Percentiles rank a stretch among this genome's conserved stretches.
These are phyloP conservation scores for Meleagris gallopavo DNA, from an alignment of 2,113 vertebrate genomes.

Conservation along the genomic window DNA sequence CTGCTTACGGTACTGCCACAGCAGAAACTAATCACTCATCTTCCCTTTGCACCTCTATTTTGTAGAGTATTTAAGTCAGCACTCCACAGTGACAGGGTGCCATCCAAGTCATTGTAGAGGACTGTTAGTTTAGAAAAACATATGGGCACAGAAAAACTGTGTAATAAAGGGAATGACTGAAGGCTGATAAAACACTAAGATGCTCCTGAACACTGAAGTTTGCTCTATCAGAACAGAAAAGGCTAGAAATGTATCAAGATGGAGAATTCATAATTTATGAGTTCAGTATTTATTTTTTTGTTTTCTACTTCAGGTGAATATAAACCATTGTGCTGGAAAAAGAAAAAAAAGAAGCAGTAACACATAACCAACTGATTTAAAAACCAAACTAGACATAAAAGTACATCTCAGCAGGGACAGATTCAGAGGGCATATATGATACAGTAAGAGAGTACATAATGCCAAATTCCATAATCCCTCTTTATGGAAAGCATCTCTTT, in stretches of 20 bases:
- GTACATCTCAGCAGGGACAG: background rate
- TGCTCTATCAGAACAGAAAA: background rate
- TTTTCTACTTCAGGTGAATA: background rate
- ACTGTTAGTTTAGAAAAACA: background rate
- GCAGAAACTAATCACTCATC: background rate
- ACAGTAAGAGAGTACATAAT: background rate
- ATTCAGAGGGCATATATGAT: background rate
- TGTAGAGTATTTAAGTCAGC: background rate
- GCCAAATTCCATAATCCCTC: background rate
- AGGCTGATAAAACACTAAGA: background rate
- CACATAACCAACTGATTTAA: background rate
- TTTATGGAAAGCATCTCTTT: background rate
- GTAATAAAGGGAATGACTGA: background rate
- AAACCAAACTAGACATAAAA: background rate
- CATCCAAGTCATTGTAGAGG: background rate
- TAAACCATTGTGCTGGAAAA: background rate
- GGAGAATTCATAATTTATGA: background rate
- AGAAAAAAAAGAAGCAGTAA: background rate
- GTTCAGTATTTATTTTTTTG: no score
- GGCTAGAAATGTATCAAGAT: background rate
- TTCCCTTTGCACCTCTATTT: background rate
- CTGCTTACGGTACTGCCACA: background rate
- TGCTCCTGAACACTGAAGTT: background rate
- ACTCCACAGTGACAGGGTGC: background rate
- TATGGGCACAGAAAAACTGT: background rate